Base-by-base conservation (phyloP, 1,140 invertebrate genomes). In the Meloidogyne hapla region DNA sequence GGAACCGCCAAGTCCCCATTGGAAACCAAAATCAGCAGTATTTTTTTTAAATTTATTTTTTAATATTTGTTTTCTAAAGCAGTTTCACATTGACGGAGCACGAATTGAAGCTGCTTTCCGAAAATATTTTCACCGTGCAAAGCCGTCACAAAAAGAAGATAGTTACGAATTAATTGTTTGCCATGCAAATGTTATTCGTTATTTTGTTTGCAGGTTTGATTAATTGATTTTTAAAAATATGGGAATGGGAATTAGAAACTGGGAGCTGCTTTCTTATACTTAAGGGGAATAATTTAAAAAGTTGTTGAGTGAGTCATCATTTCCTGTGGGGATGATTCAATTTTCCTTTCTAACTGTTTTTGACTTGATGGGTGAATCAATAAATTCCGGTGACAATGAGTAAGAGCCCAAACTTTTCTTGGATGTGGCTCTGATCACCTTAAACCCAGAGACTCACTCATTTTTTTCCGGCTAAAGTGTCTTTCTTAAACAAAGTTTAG, bases 81-180 rank as follows among this genome's bases (percentile, higher is more conserved):
- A 97, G 93, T 96, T 94, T 89, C 94, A 91, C 88, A 91, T 92
- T 87, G 95, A 99, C 88, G 93, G 95, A n/a, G 92, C 94, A 0
- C 90, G 96, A 78, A 99, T 99, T 82, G 96, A 99, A 89, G 94
- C 94, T 6, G 96, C 92, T 8, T 99, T 98, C 88, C 89, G 95
- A 66, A 92, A 93, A 82, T 95, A 96, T 88, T 93, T 99, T 87
- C 91, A 98, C 88, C 90, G 97, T 74, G 95, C 96, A 23, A 89
- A 91, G 68, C 90, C 92, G 1, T 88, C 90, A 5, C 94, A 99
- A 88, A 90, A 91, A 66, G 89, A 92, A 75, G 94, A 98, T 87
- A 91, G 91, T 8, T 95, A 93, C 87, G 96, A 96, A 66, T 87
- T 99, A 38, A 89, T 98, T 64, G 94, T 99, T 6, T 98, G 95